Evolutionary conservation across 2,888 invertebrate genomes (phyloP), one percentile per base, ranked within the genome.

Genomic region (Periphyllus acericola): DNA sequence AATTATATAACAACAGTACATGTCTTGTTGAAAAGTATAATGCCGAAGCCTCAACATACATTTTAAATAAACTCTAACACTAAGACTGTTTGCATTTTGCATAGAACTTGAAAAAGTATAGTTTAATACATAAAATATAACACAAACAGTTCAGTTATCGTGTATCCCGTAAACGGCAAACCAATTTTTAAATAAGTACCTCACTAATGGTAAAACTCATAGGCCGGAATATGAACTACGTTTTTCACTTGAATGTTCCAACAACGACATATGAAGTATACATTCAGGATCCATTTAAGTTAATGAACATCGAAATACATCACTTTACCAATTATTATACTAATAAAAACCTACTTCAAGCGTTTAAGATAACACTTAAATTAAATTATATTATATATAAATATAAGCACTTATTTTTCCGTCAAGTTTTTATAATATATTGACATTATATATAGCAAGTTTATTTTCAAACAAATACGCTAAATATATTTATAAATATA

Each of bases 231-330:
- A 6, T 34, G 32, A 72, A 71, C 34, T 34, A 52, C n/a, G 19
- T 0, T 29, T 34, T 32, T 72, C 34, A 34, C 5, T 34, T 32
- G 4, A 21, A 55, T 82, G 72, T 71, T 83, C 34, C 32, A 52
- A 72, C 17, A 34, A 34, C 72, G 34, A 55, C 14, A 36, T 55
- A 75, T 40, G 0, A 66, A 29, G 32, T 40, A 66, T 68, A 40
- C 46, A 75, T 83, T 19, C 32, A 46, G 76, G 78, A 52, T 25
- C 34, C 3, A 52, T 78, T 85, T 46, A 32, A 25, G 52, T 34
- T 19, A 66, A 32, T 87, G 72, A 60, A 87, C 87, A 87, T 87
- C 80, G 46, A 87, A 87, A 87, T 87, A 87, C 87, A 87, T 87
- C 87, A 81, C 60, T 87, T 87, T 87, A 87, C 81, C 87, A 72